These are phyloP conservation scores for Podarcis raffonei DNA, from an alignment of 2,113 vertebrate species.

Conservation along the genomic window DNA sequence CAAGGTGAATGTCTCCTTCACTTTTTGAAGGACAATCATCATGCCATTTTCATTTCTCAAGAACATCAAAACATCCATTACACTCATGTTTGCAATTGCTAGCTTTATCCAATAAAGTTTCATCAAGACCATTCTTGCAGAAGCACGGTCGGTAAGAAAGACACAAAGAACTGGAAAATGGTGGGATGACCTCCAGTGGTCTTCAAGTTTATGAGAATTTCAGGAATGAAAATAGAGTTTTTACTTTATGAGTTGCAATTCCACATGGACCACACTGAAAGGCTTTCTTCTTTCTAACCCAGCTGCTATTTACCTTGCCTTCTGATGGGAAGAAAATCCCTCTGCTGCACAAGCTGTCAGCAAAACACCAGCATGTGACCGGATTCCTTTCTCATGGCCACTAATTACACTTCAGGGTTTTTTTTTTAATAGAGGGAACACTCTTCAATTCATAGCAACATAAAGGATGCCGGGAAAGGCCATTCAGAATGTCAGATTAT, in stretches of 20 bases:
- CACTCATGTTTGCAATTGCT: no score
- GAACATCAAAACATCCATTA: no score
- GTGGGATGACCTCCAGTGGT: no score
- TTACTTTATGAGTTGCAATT: neutral
- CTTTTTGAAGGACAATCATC: no score
- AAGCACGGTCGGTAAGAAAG: no score
- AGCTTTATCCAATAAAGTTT: no score
- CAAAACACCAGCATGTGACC: neutral
- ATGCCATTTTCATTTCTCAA: no score
- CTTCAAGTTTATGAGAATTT: no score
- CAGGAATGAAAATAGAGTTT: neutral
- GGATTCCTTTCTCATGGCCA: neutral
- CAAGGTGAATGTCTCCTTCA: no score
- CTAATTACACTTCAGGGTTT: neutral
- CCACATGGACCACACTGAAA: neutral
- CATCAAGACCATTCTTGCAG: no score
- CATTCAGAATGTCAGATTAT: neutral
- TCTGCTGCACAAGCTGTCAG: neutral
- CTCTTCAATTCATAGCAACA: neutral
- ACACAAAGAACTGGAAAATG: no score
- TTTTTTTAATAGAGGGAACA: neutral
- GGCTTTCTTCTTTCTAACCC: neutral
- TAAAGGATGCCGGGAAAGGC: neutral
- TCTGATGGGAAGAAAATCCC: slow-evolving; percentile 19
- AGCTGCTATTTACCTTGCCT: neutral